Conservation (phyloP, 2,797 vertebrate species). For the Gymnocypris eckloni region DNA sequence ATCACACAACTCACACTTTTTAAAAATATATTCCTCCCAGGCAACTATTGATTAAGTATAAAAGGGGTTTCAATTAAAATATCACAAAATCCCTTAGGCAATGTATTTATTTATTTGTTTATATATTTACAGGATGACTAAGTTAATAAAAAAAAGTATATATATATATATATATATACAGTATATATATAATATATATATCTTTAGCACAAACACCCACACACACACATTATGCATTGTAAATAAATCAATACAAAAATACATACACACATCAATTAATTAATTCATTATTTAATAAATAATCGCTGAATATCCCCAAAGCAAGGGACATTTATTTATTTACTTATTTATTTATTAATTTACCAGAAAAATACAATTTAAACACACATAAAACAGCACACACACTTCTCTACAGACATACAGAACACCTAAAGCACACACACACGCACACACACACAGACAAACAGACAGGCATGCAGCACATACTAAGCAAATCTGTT, state of each 20-base stretch:
- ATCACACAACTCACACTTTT: background rate
- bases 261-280: background rate
- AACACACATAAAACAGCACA: background rate
- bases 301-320: background rate
- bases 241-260: too few relatives aligned
- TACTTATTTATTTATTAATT: background rate
- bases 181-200: too few relatives aligned
- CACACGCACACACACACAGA: conserved; percentile 44
- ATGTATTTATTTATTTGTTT: too few relatives aligned
- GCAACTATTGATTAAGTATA: background rate
- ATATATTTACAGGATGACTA: too few relatives aligned
- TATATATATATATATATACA: too few relatives aligned
- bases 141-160: too few relatives aligned
- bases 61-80: background rate
- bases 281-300: too few relatives aligned
- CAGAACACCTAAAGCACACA: conserved; percentile 31
- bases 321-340: background rate
- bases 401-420: conserved; percentile 4
- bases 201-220: too few relatives aligned
- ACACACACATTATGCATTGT: too few relatives aligned
- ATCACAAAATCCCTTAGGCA: too few relatives aligned
- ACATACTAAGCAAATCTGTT: conserved; percentile 84
- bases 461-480: conserved; percentile 71
- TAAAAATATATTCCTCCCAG: too few relatives aligned
- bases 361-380: background rate